phyloP scores from a whole-genome alignment of 2,888 invertebrate genomes.

The Phaonia tiefii region DNA sequence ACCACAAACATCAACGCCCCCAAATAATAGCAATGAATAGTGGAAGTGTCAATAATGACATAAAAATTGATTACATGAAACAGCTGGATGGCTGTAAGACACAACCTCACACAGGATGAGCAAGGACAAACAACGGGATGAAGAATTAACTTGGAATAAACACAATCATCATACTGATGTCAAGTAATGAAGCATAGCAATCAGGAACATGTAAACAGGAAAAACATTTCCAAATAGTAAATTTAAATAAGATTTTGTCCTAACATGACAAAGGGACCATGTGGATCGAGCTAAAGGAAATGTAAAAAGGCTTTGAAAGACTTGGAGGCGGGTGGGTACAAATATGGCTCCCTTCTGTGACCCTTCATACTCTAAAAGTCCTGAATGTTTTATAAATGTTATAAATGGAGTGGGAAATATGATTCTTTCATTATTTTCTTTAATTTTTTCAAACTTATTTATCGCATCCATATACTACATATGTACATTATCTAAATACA shows the following conservation, averaged over 20 bases:
- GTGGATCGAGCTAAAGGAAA: too few species aligned
- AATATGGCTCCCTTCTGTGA: neutral
- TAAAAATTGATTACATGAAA: constrained; percentile 75
- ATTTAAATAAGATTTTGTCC: constrained; percentile 25
- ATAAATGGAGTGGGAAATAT: neutral
- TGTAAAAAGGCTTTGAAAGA: too few species aligned
- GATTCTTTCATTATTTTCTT: constrained; percentile 2
- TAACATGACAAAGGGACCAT: constrained; percentile 9
- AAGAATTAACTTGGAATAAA: neutral
- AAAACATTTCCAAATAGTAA: constrained; percentile 17
- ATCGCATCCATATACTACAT: neutral
- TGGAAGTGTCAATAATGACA: constrained; percentile 76
- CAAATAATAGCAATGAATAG: constrained; percentile 23
- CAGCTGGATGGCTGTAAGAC: too few species aligned
- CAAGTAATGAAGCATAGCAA: constrained; percentile 36
- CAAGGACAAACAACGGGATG: too few species aligned
- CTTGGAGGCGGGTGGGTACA: too few species aligned
- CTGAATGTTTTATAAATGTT: neutral
- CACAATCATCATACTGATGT: constrained; percentile 6
- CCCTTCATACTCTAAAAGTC: neutral
- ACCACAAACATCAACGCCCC: constrained; percentile 59
- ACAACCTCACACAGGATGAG: too few species aligned
- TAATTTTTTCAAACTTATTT: neutral
- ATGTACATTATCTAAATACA: neutral
- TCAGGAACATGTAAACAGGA: neutral